Evolutionary conservation across 2,113 vertebrate species (phyloP), one percentile per base, ranked within the genome.

Genomic region (Bostrychus sinensis): DNA sequence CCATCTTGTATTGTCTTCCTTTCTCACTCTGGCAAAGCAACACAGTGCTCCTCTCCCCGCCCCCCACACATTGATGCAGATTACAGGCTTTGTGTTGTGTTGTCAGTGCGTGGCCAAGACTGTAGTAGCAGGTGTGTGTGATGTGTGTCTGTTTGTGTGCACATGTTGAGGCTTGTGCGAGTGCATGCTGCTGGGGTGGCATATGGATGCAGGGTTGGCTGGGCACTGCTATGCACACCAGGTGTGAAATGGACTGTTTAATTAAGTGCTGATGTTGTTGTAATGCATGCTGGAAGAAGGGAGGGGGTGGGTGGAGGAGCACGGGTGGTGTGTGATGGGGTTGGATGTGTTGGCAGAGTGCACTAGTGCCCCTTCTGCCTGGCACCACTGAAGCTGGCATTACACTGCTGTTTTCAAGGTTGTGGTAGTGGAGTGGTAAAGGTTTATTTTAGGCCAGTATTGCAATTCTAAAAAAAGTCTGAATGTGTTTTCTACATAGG

Each of bases 191-290:
- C 79, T 77, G 83, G 73, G 84, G 70, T 82, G 83, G 86, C 92
- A 93, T 93, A 93, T 91, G 92, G 91, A 87, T 82, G 81, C 74
- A 87, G 88, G 88, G 86, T 87, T 89, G 88, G 78, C 77, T 87
- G 86, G 86, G 83, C 73, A 66, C 80, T 75, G 83, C 89, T 91
- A 87, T 89, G 90, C 89, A 91, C 92, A 91, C 91, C 92, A 92
- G 90, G 91, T 93, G 92, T 92, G 92, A 93, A 92, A 92, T 92
- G 89, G 90, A 90, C 90, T 92, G 91, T 93, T 92, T 93, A 92
- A 93, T 93, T 91, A 93, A 92, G 90, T 92, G 91, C 91, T 92
- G 90, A 93, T 92, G 91, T 91, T 91, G 88, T 91, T 92, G 88
- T 92, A 91, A 91, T 92, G 90, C 91, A 88, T 86, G 86, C 83